Evolutionary conservation across 2,113 vertebrate genomes (phyloP).

Genomic region (Tychaedon coryphoeus): DNA sequence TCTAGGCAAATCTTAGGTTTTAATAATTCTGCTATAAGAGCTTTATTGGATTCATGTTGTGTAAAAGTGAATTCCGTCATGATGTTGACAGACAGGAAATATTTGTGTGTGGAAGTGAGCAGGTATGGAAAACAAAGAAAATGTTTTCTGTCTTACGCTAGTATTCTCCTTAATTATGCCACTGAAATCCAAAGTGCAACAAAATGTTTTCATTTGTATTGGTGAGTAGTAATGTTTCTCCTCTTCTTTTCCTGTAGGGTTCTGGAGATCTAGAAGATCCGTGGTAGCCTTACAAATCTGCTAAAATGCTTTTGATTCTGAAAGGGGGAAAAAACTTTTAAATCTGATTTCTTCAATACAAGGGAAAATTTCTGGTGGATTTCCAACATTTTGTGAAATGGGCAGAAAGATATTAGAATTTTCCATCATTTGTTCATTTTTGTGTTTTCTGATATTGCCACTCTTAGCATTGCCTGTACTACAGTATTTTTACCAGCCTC

Average conservation of each 20-base stretch:
- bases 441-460: slow-evolving; percentile 81
- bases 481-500: slow-evolving; percentile 80
- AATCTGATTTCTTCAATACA: slow-evolving; percentile 81
- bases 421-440: slow-evolving; percentile 82
- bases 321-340: slow-evolving; percentile 85
- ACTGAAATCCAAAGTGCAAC: slow-evolving; percentile 63
- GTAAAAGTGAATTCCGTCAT: not conserved
- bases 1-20: not conserved
- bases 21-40: not conserved
- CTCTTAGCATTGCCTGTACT: slow-evolving; percentile 79
- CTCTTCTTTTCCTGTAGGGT: slow-evolving; percentile 87
- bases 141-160: not conserved
- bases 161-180: slow-evolving; percentile 27
- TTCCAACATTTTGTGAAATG: slow-evolving; percentile 84
- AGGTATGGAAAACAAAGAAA: not conserved
- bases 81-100: not conserved
- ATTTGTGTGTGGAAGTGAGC: not conserved
- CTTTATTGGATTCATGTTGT: not conserved
- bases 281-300: slow-evolving; percentile 91
- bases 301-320: slow-evolving; percentile 88
- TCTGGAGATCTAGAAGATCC: slow-evolving; percentile 94
- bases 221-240: slow-evolving; percentile 76
- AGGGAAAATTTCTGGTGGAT: slow-evolving; percentile 84
- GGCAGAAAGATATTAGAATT: slow-evolving; percentile 83
- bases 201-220: slow-evolving; percentile 44